Conservation (phyloP, 2,797 vertebrate genomes). For the Pantherophis alleghaniensis region DNA sequence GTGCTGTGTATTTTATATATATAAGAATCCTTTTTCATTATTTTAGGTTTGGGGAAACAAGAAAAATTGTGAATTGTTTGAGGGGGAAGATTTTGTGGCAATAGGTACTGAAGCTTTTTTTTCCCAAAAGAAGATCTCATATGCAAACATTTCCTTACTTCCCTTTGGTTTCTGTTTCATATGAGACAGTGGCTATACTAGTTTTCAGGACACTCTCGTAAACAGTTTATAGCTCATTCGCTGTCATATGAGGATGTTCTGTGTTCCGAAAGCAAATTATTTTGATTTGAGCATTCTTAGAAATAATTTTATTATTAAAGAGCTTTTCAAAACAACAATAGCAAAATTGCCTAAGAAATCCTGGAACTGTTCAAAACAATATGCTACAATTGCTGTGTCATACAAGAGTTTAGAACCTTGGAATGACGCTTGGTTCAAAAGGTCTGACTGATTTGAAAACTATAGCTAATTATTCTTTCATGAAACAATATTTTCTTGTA, state of each 20-base stretch:
- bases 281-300: not conserved
- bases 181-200: slow-evolving; percentile 46
- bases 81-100: slow-evolving; percentile 60
- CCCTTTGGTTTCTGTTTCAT: slow-evolving; percentile 46
- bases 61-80: slow-evolving; percentile 60
- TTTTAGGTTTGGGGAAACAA: slow-evolving; percentile 67
- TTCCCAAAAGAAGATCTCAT: slow-evolving; percentile 58
- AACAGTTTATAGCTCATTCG: slow-evolving; percentile 4
- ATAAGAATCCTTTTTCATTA: slow-evolving; percentile 68
- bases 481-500: not conserved
- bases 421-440: not conserved
- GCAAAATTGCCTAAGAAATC: not conserved
- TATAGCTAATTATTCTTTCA: not conserved
- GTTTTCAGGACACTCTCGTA: not conserved
- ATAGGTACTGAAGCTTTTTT: slow-evolving; percentile 52
- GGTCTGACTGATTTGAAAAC: not conserved
- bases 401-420: not conserved
- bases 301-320: not conserved
- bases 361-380: not conserved
- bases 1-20: slow-evolving; percentile 69
- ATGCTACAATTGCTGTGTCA: not conserved
- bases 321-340: not conserved
- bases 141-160: slow-evolving; percentile 56
- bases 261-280: not conserved
- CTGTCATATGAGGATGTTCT: not conserved